Evolutionary conservation across 2,797 vertebrate species (phyloP), one percentile per base, ranked within the genome.

Genomic region (Momotus momota): DNA sequence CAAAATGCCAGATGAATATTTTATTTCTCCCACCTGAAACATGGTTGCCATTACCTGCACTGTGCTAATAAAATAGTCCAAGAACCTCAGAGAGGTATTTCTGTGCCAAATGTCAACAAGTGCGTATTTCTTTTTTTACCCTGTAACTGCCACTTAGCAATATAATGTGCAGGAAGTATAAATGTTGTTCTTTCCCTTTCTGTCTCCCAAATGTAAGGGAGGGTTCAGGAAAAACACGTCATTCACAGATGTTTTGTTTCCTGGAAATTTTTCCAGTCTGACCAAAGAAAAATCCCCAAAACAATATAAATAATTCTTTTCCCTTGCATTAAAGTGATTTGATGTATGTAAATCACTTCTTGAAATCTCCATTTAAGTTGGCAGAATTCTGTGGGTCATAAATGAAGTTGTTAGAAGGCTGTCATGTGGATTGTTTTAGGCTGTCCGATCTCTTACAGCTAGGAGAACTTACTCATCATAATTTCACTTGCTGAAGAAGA

Each of bases 181-280:
- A 87, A 43, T 89, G 85, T 92, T 97, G 70, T 95, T 96, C 94
- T 95, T 93, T 94, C 87, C 72, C 74, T 90, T 94, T 95, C 88
- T 95, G 82, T 31, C 93, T 94, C 94, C 69, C 67, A 81, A 75
- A 90, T 80, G 38, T 86, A 81, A 89, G 91, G 88, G 82, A 93
- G 82, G 81, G 55, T 90, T 96, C 94, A 95, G 95, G 92, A 94
- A 96, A 81, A 85, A 17, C 57, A 64, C 70, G 40, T 95, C 79
- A 93, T 69, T 94, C 85, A 74, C 84, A 64, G 72, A 93, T 96
- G 84, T 72, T 93, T 90, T 84, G 71, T 91, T 90, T 93, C 86
- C 85, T 95, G 94, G 94, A 88, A 89, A 78, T 83, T 87, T 86
- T 95, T 95, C 61, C 75, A 88, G 35, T 80, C 67, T 82, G 67